phyloP scores from a whole-genome alignment of 2,113 vertebrate genomes.

The Glareola pratincola region DNA sequence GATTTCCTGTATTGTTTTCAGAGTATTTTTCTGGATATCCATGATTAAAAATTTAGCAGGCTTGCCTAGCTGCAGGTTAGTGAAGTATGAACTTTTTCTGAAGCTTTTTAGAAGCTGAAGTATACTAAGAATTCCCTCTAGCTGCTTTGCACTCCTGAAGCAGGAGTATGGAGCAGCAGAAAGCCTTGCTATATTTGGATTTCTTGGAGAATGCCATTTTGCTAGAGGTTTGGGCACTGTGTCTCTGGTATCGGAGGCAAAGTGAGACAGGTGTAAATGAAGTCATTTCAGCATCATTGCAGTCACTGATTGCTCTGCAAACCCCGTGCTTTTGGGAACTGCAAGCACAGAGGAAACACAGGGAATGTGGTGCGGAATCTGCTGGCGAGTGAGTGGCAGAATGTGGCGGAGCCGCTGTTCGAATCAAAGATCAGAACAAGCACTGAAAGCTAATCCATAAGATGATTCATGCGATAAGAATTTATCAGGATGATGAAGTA shows the following conservation, averaged over 20 bases:
- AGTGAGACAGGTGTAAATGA: background rate
- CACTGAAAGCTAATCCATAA: constrained; percentile 35
- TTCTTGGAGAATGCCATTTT: background rate
- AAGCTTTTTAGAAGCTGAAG: background rate
- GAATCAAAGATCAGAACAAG: constrained; percentile 3
- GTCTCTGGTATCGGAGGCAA: background rate
- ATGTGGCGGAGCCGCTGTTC: background rate
- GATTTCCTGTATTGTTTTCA: background rate
- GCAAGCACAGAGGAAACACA: background rate
- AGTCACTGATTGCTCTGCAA: background rate
- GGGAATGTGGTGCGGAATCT: background rate
- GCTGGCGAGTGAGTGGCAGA: background rate
- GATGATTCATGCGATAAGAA: background rate
- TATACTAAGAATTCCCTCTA: background rate
- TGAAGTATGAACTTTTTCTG: background rate
- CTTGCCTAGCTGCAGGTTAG: background rate
- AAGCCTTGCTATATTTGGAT: background rate
- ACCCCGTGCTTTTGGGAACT: background rate
- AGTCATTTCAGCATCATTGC: background rate
- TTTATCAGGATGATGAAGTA: constrained; percentile 18
- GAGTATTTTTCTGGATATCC: background rate
- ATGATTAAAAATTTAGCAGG: background rate
- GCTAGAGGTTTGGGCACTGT: background rate
- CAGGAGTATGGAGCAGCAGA: background rate
- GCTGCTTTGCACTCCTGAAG: background rate